Evolutionary conservation across 2,888 invertebrate genomes (phyloP).

Genomic region (Boloria euphrosyne): DNA sequence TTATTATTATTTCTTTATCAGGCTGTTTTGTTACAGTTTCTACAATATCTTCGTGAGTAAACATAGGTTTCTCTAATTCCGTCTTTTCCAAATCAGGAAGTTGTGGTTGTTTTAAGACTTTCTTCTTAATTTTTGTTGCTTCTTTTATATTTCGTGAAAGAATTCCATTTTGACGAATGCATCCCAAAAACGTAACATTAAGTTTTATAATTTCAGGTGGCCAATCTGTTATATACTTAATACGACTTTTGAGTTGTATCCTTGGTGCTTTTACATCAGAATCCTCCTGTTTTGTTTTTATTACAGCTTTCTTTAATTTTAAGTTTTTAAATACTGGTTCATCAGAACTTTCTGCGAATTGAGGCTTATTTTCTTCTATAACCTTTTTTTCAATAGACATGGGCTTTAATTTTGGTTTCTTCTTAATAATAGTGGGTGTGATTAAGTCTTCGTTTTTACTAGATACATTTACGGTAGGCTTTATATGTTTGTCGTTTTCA

Average conservation of each 20-base stretch:
- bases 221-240: conserved; percentile 83
- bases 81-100: conserved; percentile 79
- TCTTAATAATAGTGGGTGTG: not conserved
- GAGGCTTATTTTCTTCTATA: conserved; percentile 83
- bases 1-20: conserved; percentile 40
- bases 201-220: conserved; percentile 82
- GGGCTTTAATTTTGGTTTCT: conserved; percentile 68
- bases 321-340: conserved; percentile 85
- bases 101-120: conserved; percentile 80
- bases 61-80: conserved; percentile 81
- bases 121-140: conserved; percentile 84
- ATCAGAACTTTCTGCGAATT: conserved; percentile 83
- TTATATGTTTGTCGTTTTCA: not conserved
- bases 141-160: conserved; percentile 88
- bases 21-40: conserved; percentile 52
- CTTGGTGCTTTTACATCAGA: conserved; percentile 81
- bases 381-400: conserved; percentile 85
- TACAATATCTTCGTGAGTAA: conserved; percentile 77
- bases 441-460: not conserved
- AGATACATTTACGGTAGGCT: not conserved
- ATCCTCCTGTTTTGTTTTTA: conserved; percentile 74
- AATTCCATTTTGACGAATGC: conserved; percentile 84
- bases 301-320: conserved; percentile 85
- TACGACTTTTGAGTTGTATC: conserved; percentile 87
- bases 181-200: conserved; percentile 77